Conservation (phyloP, 2,797 vertebrate genomes). For the Pteropus rufus region DNA sequence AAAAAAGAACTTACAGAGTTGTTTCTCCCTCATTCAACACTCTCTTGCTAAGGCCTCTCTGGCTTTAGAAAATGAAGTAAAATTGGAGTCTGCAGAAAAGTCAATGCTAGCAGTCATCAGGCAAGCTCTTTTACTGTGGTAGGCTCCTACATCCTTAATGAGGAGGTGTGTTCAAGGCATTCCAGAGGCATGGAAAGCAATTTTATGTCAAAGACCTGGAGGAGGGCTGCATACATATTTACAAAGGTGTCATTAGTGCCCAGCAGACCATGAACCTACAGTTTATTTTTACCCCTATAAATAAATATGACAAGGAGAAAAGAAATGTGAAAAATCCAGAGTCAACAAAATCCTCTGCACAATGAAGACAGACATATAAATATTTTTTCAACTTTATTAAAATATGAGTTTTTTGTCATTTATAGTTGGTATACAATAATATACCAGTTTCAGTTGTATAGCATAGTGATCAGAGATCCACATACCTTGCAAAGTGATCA, state of each 20-base stretch:
- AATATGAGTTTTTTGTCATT: no score
- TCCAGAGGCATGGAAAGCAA: background rate
- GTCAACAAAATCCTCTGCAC: constrained; percentile 36
- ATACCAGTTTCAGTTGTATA: no score
- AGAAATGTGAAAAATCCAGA: constrained; percentile 33
- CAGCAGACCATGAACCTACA: background rate
- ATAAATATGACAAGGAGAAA: constrained; percentile 29
- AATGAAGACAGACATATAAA: constrained; percentile 22
- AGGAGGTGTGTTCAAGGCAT: constrained; percentile 11
- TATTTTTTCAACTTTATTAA: background rate
- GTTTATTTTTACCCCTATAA: constrained; percentile 53
- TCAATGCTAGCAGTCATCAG: background rate
- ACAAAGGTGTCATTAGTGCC: constrained; percentile 38
- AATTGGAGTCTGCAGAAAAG: background rate
- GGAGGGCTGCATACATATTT: constrained; percentile 25
- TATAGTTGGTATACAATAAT: no score
- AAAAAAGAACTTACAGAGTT: background rate
- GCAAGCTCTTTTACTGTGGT: background rate
- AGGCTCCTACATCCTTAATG: background rate
- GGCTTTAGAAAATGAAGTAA: constrained; percentile 42
- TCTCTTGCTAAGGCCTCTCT: background rate
- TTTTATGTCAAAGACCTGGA: constrained; percentile 9
- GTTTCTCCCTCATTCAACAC: background rate
- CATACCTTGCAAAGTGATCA: no score
- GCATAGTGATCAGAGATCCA: no score